These are phyloP conservation scores for Slavum lentiscoides DNA, from an alignment of 2,888 invertebrate species.

Conservation along the genomic window DNA sequence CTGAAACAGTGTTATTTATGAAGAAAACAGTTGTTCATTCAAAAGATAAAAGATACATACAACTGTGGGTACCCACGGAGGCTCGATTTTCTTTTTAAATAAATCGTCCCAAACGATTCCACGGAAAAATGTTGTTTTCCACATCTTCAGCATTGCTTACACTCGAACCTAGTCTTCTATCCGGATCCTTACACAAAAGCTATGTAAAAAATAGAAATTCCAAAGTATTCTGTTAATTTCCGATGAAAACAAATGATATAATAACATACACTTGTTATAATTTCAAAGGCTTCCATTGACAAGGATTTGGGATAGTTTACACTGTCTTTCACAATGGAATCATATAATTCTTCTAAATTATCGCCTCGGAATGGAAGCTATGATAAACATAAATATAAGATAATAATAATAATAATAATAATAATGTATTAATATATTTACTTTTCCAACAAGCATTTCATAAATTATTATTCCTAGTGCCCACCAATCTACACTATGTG, in stretches of 20 bases:
- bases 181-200: conserved; percentile 95
- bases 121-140: conserved; percentile 96
- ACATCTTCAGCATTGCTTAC: conserved; percentile 99
- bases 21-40: conserved; percentile 1
- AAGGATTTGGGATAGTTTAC: conserved; percentile 97
- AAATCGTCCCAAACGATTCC: conserved; percentile 97
- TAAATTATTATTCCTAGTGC: conserved; percentile 98
- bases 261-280: conserved; percentile 87
- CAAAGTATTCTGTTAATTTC: not conserved
- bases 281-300: conserved; percentile 95
- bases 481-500: conserved; percentile 99
- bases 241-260: conserved; percentile 1
- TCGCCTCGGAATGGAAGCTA: conserved; percentile 98
- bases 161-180: conserved; percentile 93
- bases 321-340: conserved; percentile 99
- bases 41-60: conserved; percentile 71
- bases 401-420: not conserved
- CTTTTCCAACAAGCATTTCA: conserved; percentile 99
- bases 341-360: conserved; percentile 99
- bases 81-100: conserved; percentile 86
- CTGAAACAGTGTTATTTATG: not conserved
- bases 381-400: conserved; percentile 54
- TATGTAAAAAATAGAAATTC: conserved; percentile 58
- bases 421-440: conserved; percentile 59
- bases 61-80: conserved; percentile 97